Evolutionary conservation across 2,888 invertebrate genomes (phyloP).

Genomic region (Plagiodera versicolora): DNA sequence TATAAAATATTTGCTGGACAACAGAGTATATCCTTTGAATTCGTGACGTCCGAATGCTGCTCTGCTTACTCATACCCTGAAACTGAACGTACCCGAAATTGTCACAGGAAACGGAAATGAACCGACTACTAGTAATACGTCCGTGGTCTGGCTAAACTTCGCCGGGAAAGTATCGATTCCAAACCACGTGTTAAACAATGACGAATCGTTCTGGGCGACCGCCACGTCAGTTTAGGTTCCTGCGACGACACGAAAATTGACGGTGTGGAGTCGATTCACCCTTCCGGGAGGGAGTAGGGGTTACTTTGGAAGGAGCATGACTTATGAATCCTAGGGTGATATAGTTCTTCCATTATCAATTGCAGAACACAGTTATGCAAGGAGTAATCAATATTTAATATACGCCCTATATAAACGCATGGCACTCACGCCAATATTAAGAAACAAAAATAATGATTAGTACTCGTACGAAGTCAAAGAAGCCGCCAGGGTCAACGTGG

Average conservation of each 20-base stretch:
- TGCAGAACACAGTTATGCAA: too few species aligned
- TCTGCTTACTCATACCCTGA: neutral
- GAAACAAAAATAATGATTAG: too few species aligned
- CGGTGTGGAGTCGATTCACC: neutral
- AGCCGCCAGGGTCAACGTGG: too few species aligned
- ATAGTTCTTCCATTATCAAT: too few species aligned
- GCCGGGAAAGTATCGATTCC: conserved; percentile 9
- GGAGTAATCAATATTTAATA: too few species aligned
- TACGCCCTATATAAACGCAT: too few species aligned
- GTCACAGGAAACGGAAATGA: conserved; percentile 1
- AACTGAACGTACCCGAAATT: neutral
- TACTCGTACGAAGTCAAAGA: too few species aligned
- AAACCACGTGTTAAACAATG: conserved; percentile 30
- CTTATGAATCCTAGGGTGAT: too few species aligned
- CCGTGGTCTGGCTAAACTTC: neutral
- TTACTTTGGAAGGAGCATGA: neutral
- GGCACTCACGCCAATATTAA: too few species aligned
- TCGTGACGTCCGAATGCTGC: too few species aligned
- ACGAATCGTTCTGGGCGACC: conserved; percentile 19
- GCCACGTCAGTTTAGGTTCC: conserved; percentile 25
- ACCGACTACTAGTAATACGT: neutral
- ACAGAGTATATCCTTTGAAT: too few species aligned
- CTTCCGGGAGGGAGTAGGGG: neutral
- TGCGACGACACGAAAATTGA: conserved; percentile 16
- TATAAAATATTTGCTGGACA: too few species aligned